Evolutionary conservation across 2,888 invertebrate genomes (phyloP).

Genomic region (Apomyelois bistriatella): DNA sequence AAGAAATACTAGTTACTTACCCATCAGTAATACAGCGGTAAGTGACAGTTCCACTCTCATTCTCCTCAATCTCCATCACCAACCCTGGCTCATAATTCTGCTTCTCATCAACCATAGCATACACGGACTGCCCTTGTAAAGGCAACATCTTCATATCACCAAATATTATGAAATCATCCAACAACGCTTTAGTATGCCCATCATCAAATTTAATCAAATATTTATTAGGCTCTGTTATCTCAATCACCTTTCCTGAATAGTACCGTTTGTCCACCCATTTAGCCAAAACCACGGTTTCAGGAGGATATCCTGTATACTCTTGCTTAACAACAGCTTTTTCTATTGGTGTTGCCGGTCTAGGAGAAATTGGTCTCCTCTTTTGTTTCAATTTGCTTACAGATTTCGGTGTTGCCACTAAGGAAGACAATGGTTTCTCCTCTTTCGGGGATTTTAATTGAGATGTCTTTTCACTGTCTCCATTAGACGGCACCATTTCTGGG

Average conservation of each 20-base stretch:
- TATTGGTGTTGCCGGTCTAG: slow-evolving; percentile 66
- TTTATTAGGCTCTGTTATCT: slow-evolving; percentile 78
- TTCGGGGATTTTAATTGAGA: slow-evolving; percentile 57
- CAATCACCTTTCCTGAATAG: slow-evolving; percentile 82
- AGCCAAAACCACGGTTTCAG: slow-evolving; percentile 79
- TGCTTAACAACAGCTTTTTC: slow-evolving; percentile 52
- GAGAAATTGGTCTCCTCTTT: slow-evolving; percentile 63
- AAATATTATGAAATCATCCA: slow-evolving; percentile 82
- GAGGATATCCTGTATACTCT: slow-evolving; percentile 60
- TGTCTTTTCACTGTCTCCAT: slow-evolving; percentile 52
- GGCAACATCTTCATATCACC: slow-evolving; percentile 73
- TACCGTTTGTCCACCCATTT: slow-evolving; percentile 85
- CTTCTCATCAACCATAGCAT: slow-evolving; percentile 75
- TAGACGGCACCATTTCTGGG: slow-evolving; percentile 71
- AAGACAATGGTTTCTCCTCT: slow-evolving; percentile 58
- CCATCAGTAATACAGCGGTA: slow-evolving; percentile 74
- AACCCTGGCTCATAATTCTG: slow-evolving; percentile 77
- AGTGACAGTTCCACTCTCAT: slow-evolving; percentile 62
- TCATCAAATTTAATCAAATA: slow-evolving; percentile 83
- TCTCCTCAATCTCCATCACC: slow-evolving; percentile 68
- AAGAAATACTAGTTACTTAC: slow-evolving; percentile 36
- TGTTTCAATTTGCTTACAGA: slow-evolving; percentile 66
- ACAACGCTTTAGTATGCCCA: slow-evolving; percentile 77
- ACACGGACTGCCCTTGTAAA: slow-evolving; percentile 75
- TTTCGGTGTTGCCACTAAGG: slow-evolving; percentile 62